Percentiles rank a stretch among this genome's conserved stretches.
These are phyloP conservation scores for Ptychoptera albimana DNA, from an alignment of 2,888 invertebrate genomes.

Conservation along the genomic window DNA sequence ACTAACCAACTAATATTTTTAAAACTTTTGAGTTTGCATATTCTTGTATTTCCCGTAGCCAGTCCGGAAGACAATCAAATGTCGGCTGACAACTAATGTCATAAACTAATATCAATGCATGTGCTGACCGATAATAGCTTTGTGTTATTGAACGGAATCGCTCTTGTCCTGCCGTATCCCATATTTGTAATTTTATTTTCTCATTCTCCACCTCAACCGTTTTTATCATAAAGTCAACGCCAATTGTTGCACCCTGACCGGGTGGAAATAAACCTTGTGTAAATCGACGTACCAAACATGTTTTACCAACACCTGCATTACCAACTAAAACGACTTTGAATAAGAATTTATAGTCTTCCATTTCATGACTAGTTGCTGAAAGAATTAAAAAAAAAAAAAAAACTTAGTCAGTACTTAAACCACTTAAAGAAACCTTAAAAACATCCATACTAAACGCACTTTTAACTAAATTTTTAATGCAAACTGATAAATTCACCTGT, in stretches of 20 bases:
- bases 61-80: slow-evolving; percentile 92
- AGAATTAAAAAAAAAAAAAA: slow-evolving; percentile 4
- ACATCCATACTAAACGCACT: too few relatives aligned
- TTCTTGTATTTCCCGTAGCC: slow-evolving; percentile 94
- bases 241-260: slow-evolving; percentile 96
- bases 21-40: slow-evolving; percentile 92
- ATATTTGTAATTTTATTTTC: slow-evolving; percentile 94
- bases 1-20: slow-evolving; percentile 83
- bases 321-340: slow-evolving; percentile 98
- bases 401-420: too few relatives aligned
- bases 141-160: slow-evolving; percentile 94
- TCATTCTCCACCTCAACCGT: slow-evolving; percentile 93
- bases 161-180: slow-evolving; percentile 98
- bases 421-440: too few relatives aligned
- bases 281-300: slow-evolving; percentile 89
- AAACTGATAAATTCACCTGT: too few relatives aligned
- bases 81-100: slow-evolving; percentile 97
- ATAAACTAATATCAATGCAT: slow-evolving; percentile 91
- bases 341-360: slow-evolving; percentile 98
- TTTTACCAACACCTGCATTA: slow-evolving; percentile 97
- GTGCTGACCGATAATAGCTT: slow-evolving; percentile 93
- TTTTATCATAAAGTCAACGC: slow-evolving; percentile 99
- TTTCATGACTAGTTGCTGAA: slow-evolving; percentile 21
- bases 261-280: slow-evolving; percentile 92
- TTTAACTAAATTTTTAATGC: too few relatives aligned